A percentile compares a stretch with the other conserved stretches of the same genome.
phyloP scores from a whole-genome alignment of 1,140 invertebrate genomes.

The Lamellibrachia luymesi region DNA sequence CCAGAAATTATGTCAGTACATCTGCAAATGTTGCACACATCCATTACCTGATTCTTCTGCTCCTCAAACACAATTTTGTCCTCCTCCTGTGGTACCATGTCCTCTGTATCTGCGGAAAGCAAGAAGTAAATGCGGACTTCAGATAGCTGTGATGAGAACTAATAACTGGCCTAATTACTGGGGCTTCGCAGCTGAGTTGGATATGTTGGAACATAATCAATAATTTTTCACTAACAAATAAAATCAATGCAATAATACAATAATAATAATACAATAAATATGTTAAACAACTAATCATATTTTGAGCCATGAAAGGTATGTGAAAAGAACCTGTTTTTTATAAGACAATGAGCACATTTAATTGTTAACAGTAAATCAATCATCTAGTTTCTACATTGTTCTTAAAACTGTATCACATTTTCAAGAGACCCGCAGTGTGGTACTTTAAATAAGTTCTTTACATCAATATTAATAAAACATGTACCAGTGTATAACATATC shows the following conservation, averaged over 20 bases:
- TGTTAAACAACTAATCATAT: too few species aligned
- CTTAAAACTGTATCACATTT: background rate
- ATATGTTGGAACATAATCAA: too few species aligned
- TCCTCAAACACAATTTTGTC: constrained; percentile 14
- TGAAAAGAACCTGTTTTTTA: background rate
- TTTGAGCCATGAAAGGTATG: too few species aligned
- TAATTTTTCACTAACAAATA: too few species aligned
- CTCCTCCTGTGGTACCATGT: background rate
- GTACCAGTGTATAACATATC: background rate
- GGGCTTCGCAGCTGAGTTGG: too few species aligned
- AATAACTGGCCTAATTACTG: too few species aligned
- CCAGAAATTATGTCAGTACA: background rate
- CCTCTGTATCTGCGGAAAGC: background rate
- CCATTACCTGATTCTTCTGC: constrained; percentile 10
- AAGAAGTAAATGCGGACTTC: background rate
- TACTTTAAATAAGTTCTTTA: too few species aligned
- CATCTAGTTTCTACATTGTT: background rate
- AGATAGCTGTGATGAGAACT: background rate
- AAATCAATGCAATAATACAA: too few species aligned
- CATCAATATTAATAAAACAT: too few species aligned
- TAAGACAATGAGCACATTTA: background rate
- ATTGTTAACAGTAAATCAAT: background rate
- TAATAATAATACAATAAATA: too few species aligned
- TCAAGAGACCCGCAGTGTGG: background rate
- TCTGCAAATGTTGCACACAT: background rate